phyloP scores from a whole-genome alignment of 2,797 vertebrate species.

The Gorsachius magnificus region DNA sequence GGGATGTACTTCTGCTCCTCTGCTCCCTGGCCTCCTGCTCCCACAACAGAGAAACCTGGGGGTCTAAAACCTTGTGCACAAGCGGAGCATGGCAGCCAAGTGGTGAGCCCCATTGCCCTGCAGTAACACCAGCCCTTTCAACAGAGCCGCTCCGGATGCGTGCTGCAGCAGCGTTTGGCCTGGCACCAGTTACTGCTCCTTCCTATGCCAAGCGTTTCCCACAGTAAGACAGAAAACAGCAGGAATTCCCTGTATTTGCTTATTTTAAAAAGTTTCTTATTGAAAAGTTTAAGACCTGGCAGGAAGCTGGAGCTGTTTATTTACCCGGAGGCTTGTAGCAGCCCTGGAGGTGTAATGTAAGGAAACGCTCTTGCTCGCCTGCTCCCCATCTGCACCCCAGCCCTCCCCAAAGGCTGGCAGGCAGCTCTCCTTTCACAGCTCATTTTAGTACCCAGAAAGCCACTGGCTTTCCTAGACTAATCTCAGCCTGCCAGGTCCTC shows the following conservation, averaged over 20 bases:
- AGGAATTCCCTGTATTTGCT: not conserved
- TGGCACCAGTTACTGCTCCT: not conserved
- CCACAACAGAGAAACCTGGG: not conserved
- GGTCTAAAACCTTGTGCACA: not conserved
- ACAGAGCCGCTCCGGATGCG: not conserved
- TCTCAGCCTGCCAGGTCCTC: not conserved
- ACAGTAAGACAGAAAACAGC: not conserved
- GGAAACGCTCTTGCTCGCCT: not conserved
- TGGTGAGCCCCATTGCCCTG: not conserved
- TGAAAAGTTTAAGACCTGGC: not conserved
- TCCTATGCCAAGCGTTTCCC: not conserved
- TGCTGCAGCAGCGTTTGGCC: not conserved
- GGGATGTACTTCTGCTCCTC: not conserved
- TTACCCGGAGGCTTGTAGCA: not conserved
- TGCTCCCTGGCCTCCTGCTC: not conserved
- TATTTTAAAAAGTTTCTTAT: not conserved
- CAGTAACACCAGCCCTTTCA: not conserved
- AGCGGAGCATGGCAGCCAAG: not conserved
- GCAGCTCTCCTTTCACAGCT: not conserved
- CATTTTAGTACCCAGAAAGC: not conserved
- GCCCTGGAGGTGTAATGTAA: not conserved
- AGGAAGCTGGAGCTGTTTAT: conserved; percentile 14
- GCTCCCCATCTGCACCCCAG: not conserved
- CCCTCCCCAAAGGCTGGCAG: not conserved
- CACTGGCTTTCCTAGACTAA: not conserved